phyloP scores from a whole-genome alignment of 1,140 invertebrate species.

The Acyrthosiphon pisum region DNA sequence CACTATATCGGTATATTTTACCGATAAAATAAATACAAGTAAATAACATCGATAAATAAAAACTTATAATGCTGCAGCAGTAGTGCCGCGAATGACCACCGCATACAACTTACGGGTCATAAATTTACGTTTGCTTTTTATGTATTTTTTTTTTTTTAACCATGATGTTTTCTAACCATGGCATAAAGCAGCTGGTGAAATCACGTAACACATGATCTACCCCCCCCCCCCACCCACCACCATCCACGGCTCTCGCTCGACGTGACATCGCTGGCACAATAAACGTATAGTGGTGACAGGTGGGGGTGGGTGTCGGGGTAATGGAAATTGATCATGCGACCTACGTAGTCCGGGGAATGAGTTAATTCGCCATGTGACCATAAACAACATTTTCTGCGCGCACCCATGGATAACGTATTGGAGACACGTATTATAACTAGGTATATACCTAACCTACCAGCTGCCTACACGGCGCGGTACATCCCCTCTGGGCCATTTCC shows the following conservation, averaged over 20 bases:
- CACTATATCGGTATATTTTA: not conserved
- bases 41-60: not conserved
- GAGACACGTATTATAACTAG: constrained; percentile 26
- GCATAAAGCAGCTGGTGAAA: not conserved
- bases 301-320: not conserved
- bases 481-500: not conserved
- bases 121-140: not conserved
- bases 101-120: not conserved
- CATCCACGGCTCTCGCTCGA: not conserved
- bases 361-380: constrained; percentile 42
- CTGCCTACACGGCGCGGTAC: too few species aligned
- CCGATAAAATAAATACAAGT: not conserved
- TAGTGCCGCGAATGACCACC: not conserved
- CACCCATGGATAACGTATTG: constrained; percentile 32
- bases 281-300: not conserved
- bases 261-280: not conserved
- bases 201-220: constrained; percentile 17
- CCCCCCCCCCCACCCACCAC: not conserved
- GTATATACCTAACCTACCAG: too few species aligned
- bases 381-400: constrained; percentile 1
- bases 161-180: too few species aligned
- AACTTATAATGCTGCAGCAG: not conserved
- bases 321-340: constrained; percentile 56
- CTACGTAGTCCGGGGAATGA: constrained; percentile 18
- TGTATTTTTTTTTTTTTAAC: not conserved